phyloP scores from a whole-genome alignment of 2,797 vertebrate genomes.

The Sebastiscus tertius region DNA sequence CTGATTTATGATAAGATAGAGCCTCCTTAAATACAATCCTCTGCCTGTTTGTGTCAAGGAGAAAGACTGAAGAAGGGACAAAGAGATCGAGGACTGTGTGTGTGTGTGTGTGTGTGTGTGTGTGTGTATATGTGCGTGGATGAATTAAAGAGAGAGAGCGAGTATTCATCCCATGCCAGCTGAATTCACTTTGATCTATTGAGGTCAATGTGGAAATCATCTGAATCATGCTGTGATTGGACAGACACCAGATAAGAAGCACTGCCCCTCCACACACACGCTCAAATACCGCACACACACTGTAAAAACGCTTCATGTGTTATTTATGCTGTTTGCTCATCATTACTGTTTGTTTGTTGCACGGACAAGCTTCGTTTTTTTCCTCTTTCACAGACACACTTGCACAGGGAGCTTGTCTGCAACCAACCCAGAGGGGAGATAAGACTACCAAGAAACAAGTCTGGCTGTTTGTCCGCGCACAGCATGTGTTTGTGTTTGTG shows the following conservation, averaged over 20 bases:
- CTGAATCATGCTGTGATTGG: slow-evolving; percentile 68
- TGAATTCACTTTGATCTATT: slow-evolving; percentile 83
- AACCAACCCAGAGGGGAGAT: background rate
- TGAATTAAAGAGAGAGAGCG: background rate
- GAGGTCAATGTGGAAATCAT: slow-evolving; percentile 77
- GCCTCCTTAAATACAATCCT: slow-evolving; percentile 32
- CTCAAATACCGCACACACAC: background rate
- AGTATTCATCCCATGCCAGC: slow-evolving; percentile 59
- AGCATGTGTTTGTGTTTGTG: background rate
- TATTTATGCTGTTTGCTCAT: slow-evolving; percentile 41
- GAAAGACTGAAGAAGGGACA: slow-evolving; percentile 25
- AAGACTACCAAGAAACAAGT: background rate
- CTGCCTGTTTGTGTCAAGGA: slow-evolving; percentile 31
- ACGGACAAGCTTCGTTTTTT: background rate
- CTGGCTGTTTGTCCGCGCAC: background rate
- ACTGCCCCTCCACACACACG: background rate
- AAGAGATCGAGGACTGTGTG: slow-evolving; percentile 27
- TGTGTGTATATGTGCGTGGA: background rate
- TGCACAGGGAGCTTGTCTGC: background rate
- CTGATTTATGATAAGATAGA: slow-evolving; percentile 37
- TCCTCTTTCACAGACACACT: background rate
- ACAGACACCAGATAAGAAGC: slow-evolving; percentile 56
- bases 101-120: background rate
- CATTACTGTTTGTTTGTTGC: slow-evolving; percentile 15
- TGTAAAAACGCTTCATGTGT: slow-evolving; percentile 6